Percentiles rank a stretch among this genome's conserved stretches.
Conservation (phyloP, 2,888 invertebrate genomes). For the Nowickia ferox region DNA sequence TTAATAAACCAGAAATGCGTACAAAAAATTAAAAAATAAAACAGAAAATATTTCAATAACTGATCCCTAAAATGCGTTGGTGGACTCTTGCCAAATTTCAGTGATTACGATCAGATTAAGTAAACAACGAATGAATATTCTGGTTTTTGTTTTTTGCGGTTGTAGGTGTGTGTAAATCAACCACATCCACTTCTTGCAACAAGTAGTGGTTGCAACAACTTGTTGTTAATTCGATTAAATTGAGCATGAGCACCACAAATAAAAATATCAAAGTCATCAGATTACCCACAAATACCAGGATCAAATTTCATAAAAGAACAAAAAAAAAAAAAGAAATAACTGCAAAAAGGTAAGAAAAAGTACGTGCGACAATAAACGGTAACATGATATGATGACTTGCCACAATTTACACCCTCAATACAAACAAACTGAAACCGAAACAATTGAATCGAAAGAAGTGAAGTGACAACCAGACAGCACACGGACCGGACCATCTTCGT, state of each 20-base stretch:
- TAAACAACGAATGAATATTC: background rate
- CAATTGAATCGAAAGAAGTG: background rate
- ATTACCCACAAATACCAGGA: constrained; percentile 61
- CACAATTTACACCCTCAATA: constrained; percentile 69
- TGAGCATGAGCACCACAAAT: constrained; percentile 71
- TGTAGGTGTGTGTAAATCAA: constrained; percentile 30
- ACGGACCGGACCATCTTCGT: background rate
- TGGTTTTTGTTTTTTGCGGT: background rate
- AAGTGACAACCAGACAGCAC: constrained; percentile 18
- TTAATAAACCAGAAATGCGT: background rate
- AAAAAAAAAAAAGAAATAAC: background rate
- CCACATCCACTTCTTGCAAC: constrained; percentile 37
- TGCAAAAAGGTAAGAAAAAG: background rate
- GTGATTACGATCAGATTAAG: constrained; percentile 43
- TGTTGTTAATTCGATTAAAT: constrained; percentile 71
- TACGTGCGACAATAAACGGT: constrained; percentile 3
- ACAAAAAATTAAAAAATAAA: background rate
- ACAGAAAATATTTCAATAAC: constrained; percentile 24
- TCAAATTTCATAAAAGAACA: constrained; percentile 56
- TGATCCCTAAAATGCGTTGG: constrained; percentile 66
- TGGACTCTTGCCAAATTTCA: constrained; percentile 48
- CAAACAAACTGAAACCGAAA: constrained; percentile 31
- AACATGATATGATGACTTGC: constrained; percentile 48
- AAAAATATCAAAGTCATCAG: constrained; percentile 72
- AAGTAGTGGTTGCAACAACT: constrained; percentile 54